A percentile compares a stretch with the other conserved stretches of the same genome.
phyloP scores from a whole-genome alignment of 1,140 invertebrate species.

The Globodera rostochiensis region DNA sequence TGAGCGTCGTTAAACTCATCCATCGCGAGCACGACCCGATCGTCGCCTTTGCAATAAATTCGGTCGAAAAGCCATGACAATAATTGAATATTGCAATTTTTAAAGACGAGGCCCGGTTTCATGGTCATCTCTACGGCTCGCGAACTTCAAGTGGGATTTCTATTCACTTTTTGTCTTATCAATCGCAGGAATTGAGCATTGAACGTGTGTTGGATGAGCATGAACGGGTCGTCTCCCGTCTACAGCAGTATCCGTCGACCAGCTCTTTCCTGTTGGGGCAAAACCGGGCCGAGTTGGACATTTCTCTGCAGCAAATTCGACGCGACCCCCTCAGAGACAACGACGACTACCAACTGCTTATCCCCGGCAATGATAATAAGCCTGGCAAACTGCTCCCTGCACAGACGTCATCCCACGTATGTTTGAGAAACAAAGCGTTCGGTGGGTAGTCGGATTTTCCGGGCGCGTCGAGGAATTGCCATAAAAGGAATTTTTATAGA shows the following conservation, averaged over 20 bases:
- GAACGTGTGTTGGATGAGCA: slow-evolving; percentile 70
- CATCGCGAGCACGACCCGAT: slow-evolving; percentile 99
- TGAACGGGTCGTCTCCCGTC: slow-evolving; percentile 32
- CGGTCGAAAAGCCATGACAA: slow-evolving; percentile 61
- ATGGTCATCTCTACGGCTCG: slow-evolving; percentile 89
- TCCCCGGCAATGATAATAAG: slow-evolving; percentile 1
- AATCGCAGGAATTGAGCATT: slow-evolving; percentile 88
- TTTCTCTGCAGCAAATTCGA: slow-evolving; percentile 49
- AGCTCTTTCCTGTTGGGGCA: slow-evolving; percentile 47
- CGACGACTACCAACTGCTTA: slow-evolving; percentile 63
- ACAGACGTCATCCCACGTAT: neutral
- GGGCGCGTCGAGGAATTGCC: neutral
- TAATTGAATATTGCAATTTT: neutral
- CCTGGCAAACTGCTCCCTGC: neutral
- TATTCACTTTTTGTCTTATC: neutral
- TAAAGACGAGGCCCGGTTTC: slow-evolving; percentile 77
- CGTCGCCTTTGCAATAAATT: slow-evolving; percentile 91
- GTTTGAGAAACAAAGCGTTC: slow-evolving; percentile 9
- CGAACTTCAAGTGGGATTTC: slow-evolving; percentile 74
- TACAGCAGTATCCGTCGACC: neutral
- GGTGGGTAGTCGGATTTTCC: neutral
- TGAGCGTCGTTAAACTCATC: slow-evolving; percentile 79
- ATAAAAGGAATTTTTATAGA: slow-evolving; percentile 5
- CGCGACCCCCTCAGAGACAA: slow-evolving; percentile 59
- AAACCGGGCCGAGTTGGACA: slow-evolving; percentile 56